Percentiles rank a stretch among this genome's conserved stretches.
Evolutionary conservation across 2,797 vertebrate species (phyloP).

Genomic region (Squalus acanthias): DNA sequence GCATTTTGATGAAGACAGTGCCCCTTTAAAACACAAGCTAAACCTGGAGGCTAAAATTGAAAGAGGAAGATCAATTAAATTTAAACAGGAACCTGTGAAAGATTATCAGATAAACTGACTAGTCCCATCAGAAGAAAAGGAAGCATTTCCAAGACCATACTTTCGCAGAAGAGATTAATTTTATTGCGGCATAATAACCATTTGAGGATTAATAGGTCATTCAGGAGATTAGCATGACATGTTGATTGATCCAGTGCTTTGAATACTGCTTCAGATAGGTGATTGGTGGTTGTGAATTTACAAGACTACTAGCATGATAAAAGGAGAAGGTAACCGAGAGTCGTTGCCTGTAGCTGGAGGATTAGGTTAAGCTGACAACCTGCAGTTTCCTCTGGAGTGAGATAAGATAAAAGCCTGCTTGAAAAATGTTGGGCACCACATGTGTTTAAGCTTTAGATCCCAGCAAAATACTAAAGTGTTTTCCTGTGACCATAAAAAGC

Average conservation of each 20-base stretch:
- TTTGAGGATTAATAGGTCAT: neutral
- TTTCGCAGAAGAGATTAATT: neutral
- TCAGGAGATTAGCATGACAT: neutral
- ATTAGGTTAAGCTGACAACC: slow-evolving; percentile 11
- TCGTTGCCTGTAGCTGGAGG: neutral
- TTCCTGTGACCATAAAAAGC: neutral
- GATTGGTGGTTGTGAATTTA: neutral
- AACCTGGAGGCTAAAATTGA: neutral
- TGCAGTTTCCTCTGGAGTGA: neutral
- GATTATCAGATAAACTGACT: neutral
- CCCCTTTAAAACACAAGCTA: neutral
- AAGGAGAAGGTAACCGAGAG: neutral
- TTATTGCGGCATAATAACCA: neutral
- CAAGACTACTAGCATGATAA: neutral
- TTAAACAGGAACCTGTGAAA: neutral
- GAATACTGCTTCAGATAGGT: neutral
- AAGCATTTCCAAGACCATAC: neutral
- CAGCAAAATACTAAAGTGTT: neutral
- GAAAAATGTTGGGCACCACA: neutral
- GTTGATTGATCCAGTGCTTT: neutral
- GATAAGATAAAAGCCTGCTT: neutral
- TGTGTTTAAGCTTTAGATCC: neutral
- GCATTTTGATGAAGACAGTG: neutral
- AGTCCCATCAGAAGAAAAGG: neutral
- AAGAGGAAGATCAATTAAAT: neutral